Conservation (phyloP, 2,113 vertebrate genomes). For the Peucedramus taeniatus region DNA sequence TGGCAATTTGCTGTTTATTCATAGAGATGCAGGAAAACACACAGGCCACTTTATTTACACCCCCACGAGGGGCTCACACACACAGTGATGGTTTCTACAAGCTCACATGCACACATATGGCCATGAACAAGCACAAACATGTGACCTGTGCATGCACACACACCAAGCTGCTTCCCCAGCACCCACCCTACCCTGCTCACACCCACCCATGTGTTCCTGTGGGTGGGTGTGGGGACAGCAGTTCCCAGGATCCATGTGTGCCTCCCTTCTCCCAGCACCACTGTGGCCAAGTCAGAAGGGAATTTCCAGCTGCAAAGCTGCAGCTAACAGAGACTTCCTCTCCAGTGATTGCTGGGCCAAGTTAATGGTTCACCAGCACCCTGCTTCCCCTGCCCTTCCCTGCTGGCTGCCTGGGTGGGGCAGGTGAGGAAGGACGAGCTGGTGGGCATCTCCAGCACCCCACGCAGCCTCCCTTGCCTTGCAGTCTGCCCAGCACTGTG, state of each 20-base stretch:
- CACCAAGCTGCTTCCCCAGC: not conserved
- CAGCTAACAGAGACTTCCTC: not conserved
- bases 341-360: not conserved
- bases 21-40: not conserved
- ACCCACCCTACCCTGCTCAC: not conserved
- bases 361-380: not conserved
- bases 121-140: rapidly evolving
- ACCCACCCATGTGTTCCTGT: not conserved
- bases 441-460: not conserved
- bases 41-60: rapidly evolving
- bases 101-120: not conserved
- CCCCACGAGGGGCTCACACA: not conserved
- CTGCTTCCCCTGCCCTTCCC: not conserved
- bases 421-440: rapidly evolving
- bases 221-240: rapidly evolving
- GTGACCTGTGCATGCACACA: not conserved
- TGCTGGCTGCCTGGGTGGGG: rapidly evolving
- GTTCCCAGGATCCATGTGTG: not conserved
- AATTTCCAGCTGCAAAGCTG: not conserved
- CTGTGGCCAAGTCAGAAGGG: not conserved
- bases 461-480: not conserved
- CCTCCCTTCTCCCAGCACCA: not conserved
- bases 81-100: rapidly evolving
- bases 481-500: not conserved
- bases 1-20: too few species aligned